These are phyloP conservation scores for Drosophila parthenogenetica DNA, from an alignment of 2,888 invertebrate species.

Conservation along the genomic window DNA sequence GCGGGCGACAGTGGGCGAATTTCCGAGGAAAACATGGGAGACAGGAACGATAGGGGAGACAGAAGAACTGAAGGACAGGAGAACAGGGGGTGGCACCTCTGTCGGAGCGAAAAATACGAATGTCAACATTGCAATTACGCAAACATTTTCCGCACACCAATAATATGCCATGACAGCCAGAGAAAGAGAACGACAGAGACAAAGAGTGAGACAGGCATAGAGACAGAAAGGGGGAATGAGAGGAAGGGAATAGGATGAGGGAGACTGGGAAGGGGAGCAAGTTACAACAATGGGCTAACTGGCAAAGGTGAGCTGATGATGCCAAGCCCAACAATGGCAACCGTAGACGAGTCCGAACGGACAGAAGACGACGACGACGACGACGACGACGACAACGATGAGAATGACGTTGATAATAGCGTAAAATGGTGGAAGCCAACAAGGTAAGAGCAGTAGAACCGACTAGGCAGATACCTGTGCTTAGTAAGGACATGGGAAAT, in stretches of 20 bases:
- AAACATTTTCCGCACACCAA: slow-evolving; percentile 83
- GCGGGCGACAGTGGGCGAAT: slow-evolving; percentile 18
- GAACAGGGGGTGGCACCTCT: slow-evolving; percentile 8
- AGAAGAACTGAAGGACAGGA: neutral
- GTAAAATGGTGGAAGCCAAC: slow-evolving; percentile 65
- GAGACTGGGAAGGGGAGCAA: slow-evolving; percentile 6
- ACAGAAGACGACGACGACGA: slow-evolving; percentile 66
- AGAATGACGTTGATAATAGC: slow-evolving; percentile 77
- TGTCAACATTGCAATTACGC: slow-evolving; percentile 83
- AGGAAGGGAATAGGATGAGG: neutral
- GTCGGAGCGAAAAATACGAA: slow-evolving; percentile 73
- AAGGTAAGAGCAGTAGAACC: neutral
- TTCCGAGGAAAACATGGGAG: neutral
- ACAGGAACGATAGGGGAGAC: neutral
- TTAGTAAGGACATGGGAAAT: neutral
- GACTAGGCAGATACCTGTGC: slow-evolving; percentile 31
- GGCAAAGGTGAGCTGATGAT: slow-evolving; percentile 68
- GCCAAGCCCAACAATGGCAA: slow-evolving; percentile 64
- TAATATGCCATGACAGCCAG: slow-evolving; percentile 78
- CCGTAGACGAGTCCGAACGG: slow-evolving; percentile 33
- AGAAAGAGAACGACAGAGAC: slow-evolving; percentile 11
- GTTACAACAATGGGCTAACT: slow-evolving; percentile 66
- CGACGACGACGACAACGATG: slow-evolving; percentile 52
- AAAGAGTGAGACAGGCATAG: slow-evolving; percentile 9
- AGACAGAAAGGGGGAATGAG: slow-evolving; percentile 2